Evolutionary conservation across 2,113 vertebrate species (phyloP).

Genomic region (Gobiocypris rarus): DNA sequence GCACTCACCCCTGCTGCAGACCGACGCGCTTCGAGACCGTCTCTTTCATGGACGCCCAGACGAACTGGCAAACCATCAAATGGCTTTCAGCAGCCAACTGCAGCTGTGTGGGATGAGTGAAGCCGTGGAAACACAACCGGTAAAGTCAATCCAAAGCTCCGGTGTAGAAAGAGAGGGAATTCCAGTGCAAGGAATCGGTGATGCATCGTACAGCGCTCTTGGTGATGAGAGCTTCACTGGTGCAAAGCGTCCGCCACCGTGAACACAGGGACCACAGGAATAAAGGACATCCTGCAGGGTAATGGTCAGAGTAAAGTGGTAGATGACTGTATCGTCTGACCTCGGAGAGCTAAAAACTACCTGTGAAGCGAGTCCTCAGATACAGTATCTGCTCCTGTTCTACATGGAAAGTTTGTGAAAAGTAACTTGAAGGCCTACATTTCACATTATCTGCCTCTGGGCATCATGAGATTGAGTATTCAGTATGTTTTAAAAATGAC

Average conservation of each 20-base stretch:
- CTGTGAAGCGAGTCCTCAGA: not conserved
- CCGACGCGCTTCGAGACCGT: conserved; percentile 85
- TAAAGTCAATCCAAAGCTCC: conserved; percentile 26
- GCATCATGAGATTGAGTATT: not conserved
- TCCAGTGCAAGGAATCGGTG: conserved; percentile 13
- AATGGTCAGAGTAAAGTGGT: not conserved
- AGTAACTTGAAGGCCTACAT: conserved; percentile 31
- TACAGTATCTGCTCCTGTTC: not conserved
- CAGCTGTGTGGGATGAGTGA: conserved; percentile 84
- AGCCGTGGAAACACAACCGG: not conserved
- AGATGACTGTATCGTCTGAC: not conserved
- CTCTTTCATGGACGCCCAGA: conserved; percentile 88
- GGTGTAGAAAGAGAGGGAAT: not conserved
- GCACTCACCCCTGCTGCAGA: conserved; percentile 85
- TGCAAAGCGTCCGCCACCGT: not conserved
- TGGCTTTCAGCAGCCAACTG: conserved; percentile 87
- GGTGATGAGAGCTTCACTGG: not conserved
- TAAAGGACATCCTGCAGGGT: not conserved
- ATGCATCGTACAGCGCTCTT: not conserved
- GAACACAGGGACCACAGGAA: not conserved
- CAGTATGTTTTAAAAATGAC: not conserved
- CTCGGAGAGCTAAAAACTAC: not conserved
- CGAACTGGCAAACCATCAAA: conserved; percentile 85
- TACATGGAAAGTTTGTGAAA: not conserved
- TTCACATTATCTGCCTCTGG: conserved; percentile 13